Conservation (phyloP, 1,140 invertebrate genomes). For the Ceratina calcarata region DNA sequence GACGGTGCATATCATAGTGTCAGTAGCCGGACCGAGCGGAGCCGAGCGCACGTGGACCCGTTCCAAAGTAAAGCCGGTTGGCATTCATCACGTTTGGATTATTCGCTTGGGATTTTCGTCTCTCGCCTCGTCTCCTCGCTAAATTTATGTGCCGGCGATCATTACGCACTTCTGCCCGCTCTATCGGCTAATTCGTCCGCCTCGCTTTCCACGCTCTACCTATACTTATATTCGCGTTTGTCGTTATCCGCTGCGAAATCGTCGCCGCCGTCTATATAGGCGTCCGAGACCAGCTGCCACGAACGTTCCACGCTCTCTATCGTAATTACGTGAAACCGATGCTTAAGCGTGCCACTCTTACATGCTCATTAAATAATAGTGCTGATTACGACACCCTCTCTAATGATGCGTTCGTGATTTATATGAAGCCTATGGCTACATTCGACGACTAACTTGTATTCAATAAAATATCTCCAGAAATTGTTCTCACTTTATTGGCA, state of each 20-base stretch:
- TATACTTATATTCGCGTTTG: conserved; percentile 8
- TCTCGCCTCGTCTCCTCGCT: conserved; percentile 62
- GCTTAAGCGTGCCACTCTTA: conserved; percentile 19
- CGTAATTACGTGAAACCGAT: conserved; percentile 30
- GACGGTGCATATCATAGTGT: conserved; percentile 65
- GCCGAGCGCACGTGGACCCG: conserved; percentile 61
- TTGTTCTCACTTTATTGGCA: no score
- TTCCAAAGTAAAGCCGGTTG: conserved; percentile 70
- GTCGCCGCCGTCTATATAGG: not conserved
- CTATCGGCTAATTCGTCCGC: conserved; percentile 60
- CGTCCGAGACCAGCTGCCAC: conserved; percentile 25
- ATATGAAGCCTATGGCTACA: not conserved
- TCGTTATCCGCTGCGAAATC: conserved; percentile 21
- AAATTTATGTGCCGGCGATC: conserved; percentile 67
- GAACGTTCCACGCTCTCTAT: not conserved
- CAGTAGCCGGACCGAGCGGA: conserved; percentile 30
- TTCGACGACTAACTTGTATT: no score
- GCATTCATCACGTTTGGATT: conserved; percentile 71
- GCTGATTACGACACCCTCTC: not conserved
- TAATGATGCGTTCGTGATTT: conserved; percentile 15
- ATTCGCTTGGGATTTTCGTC: conserved; percentile 61
- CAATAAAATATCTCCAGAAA: no score
- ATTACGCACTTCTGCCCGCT: conserved; percentile 58
- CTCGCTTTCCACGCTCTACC: conserved; percentile 11
- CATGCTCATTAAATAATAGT: conserved; percentile 31